Evolutionary conservation across 2,888 invertebrate genomes (phyloP), one percentile per base, ranked within the genome.

Genomic region (Ethmia dodecea): DNA sequence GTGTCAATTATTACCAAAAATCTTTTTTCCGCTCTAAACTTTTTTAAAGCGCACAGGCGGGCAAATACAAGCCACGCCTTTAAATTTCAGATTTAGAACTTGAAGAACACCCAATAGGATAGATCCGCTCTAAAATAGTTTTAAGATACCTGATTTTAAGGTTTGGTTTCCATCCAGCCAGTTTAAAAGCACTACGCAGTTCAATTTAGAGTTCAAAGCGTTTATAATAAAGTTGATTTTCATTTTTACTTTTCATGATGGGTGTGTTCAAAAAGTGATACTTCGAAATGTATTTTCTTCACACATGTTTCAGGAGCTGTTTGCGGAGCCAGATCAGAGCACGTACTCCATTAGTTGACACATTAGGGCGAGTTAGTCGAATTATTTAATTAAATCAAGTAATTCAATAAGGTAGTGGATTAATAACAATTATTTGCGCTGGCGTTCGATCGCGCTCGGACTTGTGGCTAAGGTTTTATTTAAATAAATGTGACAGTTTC

Each of bases 361-460:
- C 86, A 86, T 86, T 86, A 84, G 71, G 44, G 53, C 59, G 74
- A 78, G 80, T 86, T 84, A 84, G 83, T 76, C 68, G 73, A 80
- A 83, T 84, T 80, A 83, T 80, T 73, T 72, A 84, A 86, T 86
- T 86, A 81, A 61, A 72, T 74, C 73, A 75, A 76, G 81, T 86
- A 84, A 86, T 86, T 80, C 69, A 84, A 86, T 86, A 86, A 86
- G 71, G 62, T 60, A 46, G 67, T 70, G 79, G 60, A 81, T 83
- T 84, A 81, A 83, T 84, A 83, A 75, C 75, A 74, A 77, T 79
- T 73, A 51, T 29, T 43, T 59, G 56, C 52, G 50, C 56, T 42
- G 49, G 67, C 62, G 68, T 61, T 6, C 5, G 12, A 73, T 75
- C 57, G 62, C 53, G 51, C 60, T 58, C 55, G 52, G 52, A 61